Evolutionary conservation across 2,888 invertebrate genomes (phyloP), one percentile per base, ranked within the genome.

Genomic region (Calliopum simillimum): DNA sequence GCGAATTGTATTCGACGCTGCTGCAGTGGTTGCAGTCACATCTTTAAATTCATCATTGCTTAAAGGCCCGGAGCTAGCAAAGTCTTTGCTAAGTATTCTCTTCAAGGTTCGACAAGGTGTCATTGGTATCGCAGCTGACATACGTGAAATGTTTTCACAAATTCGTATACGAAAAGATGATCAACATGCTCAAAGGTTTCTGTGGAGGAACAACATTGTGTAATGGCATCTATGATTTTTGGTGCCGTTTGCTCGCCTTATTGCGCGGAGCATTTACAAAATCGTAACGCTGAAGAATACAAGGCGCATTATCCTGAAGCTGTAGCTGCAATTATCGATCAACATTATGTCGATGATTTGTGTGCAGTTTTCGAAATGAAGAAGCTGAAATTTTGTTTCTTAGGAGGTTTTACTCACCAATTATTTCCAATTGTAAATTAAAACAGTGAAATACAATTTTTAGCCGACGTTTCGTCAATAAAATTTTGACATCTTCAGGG

Each of bases 1-100:
- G 6, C 71, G 81, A 13, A 64, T 81, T 1, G 81, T 82, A 1
- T 81, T 75, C 58, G 82, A 83, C 69, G 82, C 82, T 11, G 81
- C 81, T 5, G 81, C 80, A 0, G 72, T 66, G 3, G 72, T 68
- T 4, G 25, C 75, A 3, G 79, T 78, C 4, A 53, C 72, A 4
- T 76, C 74, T 14, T 67, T 82, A 5, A 82, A 83, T 70, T 77
- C 56, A 8, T 19, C 8, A 2, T 13, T 70, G 3, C 67, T 82
- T 2, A 74, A 76, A 43, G 84, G 84, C 3, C 81, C 84, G 1
- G 82, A 83, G 63, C 69, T 71, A 51, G 66, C 65, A n/a, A 64
- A 70, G 21, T 61, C 69, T 0, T 43, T 73, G 0, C 21, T 71
- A 21, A 4, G 6, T 0, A 68, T 72, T 14, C 13, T 74, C 0